Base-by-base conservation (phyloP, 2,113 vertebrate genomes). In the Alligator mississippiensis region DNA sequence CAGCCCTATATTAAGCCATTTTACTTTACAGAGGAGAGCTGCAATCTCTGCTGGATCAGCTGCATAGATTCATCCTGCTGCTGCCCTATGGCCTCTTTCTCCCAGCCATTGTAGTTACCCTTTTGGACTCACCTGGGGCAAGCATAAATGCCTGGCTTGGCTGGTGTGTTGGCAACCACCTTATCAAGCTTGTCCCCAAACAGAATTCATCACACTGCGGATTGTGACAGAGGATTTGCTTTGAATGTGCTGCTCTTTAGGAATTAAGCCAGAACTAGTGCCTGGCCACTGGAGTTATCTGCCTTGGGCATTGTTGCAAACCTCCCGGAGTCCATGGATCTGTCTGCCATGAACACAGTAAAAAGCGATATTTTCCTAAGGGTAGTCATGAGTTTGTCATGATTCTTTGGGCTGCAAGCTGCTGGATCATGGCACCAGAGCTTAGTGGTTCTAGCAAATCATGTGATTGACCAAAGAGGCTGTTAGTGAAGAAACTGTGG, bases 161-260 rank as follows among this genome's bases (percentile, higher is more conserved):
- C 30, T 64, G 28, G 0, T 0, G 10, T 88, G 25, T 6, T 85
- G n/a, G 57, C 68, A 87, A 85, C 4, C 16, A 27, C 5, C 59
- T 85, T 66, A 82, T 47, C 24, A 78, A 87, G 54, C 30, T 68
- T 60, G 28, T 10, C 58, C 60, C 11, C 25, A 38, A 89, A 80
- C 0, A 58, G 61, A 85, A 94, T 68, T 74, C 28, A 47, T 47
- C 47, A 93, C 77, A n/a, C 30, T 74, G 24, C 59, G 85, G 93
- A 82, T 24, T 54, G 34, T 17, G 85, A 55, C 21, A 19, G 66
- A 91, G 16, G 61, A 75, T 19, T 27, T 79, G 21, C 64, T 82
- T 34, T 64, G 81, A 91, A 77, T 21, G 34, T 2, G 16, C 1
- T 47, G 64, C 13, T 70, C 74, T 62, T 47, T 27, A 64, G 19